Evolutionary conservation across 2,113 vertebrate species (phyloP).

Genomic region (Otolemur garnettii): DNA sequence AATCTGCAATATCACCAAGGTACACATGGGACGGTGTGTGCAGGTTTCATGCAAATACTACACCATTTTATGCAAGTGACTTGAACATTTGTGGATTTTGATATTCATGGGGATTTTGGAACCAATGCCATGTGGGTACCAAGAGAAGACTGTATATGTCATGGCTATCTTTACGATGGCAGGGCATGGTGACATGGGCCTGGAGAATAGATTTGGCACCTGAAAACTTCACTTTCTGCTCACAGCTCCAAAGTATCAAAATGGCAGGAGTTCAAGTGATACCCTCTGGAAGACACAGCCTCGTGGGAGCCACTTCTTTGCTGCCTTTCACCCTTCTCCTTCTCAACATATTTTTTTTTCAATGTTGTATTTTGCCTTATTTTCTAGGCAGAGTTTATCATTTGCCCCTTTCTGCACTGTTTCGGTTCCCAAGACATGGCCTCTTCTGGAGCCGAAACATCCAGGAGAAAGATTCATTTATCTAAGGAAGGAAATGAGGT

Average conservation of each 20-base stretch:
- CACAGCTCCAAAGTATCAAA: background rate
- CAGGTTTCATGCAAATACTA: background rate
- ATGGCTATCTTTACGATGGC: background rate
- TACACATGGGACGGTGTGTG: background rate
- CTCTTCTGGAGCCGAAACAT: background rate
- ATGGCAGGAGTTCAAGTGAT: background rate
- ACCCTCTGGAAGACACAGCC: background rate
- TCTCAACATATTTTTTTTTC: background rate
- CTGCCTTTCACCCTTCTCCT: too few species aligned
- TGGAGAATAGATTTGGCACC: background rate
- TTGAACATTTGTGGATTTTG: background rate
- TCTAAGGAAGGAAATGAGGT: background rate
- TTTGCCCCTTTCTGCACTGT: background rate
- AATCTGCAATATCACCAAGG: background rate
- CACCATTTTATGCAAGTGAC: background rate
- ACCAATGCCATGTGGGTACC: background rate
- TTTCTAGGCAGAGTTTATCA: background rate
- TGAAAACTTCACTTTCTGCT: background rate
- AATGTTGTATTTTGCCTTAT: background rate
- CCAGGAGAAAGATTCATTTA: background rate
- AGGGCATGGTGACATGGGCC: background rate
- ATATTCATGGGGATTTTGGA: background rate
- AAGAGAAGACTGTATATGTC: background rate
- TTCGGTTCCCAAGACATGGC: background rate
- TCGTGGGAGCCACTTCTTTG: background rate